Percentiles rank a stretch among this genome's conserved stretches.
Evolutionary conservation across 2,113 vertebrate species (phyloP).

Genomic region (Herpailurus yagouaroundi): DNA sequence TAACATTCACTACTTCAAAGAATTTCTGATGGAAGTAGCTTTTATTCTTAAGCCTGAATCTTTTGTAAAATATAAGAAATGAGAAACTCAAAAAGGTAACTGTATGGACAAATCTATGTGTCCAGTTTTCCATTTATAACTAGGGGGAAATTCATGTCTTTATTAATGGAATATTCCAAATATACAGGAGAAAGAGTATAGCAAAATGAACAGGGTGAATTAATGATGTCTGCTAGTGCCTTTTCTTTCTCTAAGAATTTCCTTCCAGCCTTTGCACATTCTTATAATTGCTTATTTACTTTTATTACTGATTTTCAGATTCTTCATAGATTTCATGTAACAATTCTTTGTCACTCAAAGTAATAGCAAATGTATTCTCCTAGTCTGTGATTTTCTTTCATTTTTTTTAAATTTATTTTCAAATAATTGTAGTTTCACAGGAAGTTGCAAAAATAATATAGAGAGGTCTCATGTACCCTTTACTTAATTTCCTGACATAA

Average conservation of each 20-base stretch:
- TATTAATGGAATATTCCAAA: neutral
- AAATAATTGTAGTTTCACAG: neutral
- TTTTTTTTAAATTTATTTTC: neutral
- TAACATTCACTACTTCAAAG: neutral
- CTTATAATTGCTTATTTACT: neutral
- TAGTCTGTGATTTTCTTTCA: neutral
- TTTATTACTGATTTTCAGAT: neutral
- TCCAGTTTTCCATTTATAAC: neutral
- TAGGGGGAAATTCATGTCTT: neutral
- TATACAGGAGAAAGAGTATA: neutral
- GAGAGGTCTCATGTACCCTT: neutral
- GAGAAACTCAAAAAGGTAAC: neutral
- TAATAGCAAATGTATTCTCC: neutral
- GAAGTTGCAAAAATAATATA: neutral
- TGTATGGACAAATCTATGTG: neutral
- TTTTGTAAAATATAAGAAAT: constrained; percentile 24
- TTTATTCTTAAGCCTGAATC: neutral
- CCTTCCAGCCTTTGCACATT: neutral
- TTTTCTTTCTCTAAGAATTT: neutral
- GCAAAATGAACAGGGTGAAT: neutral
- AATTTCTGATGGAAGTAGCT: constrained; percentile 23
- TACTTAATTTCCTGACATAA: neutral
- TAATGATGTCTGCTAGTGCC: neutral
- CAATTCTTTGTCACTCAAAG: neutral
- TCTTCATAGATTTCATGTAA: neutral